These are phyloP conservation scores for Nezara viridula DNA, from an alignment of 2,888 invertebrate species.

Conservation along the genomic window DNA sequence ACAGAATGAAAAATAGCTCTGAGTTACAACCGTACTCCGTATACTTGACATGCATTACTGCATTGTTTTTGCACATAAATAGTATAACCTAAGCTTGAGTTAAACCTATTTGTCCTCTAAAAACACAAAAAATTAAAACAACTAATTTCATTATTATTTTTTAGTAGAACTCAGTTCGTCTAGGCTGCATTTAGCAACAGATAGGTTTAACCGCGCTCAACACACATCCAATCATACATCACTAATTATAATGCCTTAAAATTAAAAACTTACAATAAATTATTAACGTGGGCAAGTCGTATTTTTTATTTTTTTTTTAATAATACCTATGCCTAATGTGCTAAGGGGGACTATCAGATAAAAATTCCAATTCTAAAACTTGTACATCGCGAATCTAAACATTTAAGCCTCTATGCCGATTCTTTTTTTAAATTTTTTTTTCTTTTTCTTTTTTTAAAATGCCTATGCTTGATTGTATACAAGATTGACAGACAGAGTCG, in stretches of 20 bases:
- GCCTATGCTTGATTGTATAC: slow-evolving; percentile 60
- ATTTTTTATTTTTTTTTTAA: slow-evolving; percentile 59
- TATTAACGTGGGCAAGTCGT: slow-evolving; percentile 64
- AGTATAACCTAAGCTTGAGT: slow-evolving; percentile 63
- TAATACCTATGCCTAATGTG: slow-evolving; percentile 62
- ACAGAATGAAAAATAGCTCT: slow-evolving; percentile 65
- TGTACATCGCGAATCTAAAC: slow-evolving; percentile 61
- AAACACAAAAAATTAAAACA: slow-evolving; percentile 53
- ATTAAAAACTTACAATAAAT: slow-evolving; percentile 65
- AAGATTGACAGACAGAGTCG: slow-evolving; percentile 50
- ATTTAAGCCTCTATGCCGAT: slow-evolving; percentile 60
- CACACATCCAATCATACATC: slow-evolving; percentile 64
- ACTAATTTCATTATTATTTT: slow-evolving; percentile 29
- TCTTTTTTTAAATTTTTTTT: slow-evolving; percentile 38
- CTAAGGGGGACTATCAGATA: slow-evolving; percentile 63
- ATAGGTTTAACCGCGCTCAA: slow-evolving; percentile 64
- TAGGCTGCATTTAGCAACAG: slow-evolving; percentile 52
- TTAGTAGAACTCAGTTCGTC: neutral
- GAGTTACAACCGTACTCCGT: slow-evolving; percentile 65
- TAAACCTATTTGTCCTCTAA: slow-evolving; percentile 63
- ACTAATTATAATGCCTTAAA: slow-evolving; percentile 65
- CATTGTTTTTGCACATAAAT: slow-evolving; percentile 64
- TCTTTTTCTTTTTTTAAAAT: slow-evolving; percentile 36
- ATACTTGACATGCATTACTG: slow-evolving; percentile 64
- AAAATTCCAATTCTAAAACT: slow-evolving; percentile 61